phyloP scores from a whole-genome alignment of 2,888 invertebrate genomes.

The Lasioglossum vierecki region DNA sequence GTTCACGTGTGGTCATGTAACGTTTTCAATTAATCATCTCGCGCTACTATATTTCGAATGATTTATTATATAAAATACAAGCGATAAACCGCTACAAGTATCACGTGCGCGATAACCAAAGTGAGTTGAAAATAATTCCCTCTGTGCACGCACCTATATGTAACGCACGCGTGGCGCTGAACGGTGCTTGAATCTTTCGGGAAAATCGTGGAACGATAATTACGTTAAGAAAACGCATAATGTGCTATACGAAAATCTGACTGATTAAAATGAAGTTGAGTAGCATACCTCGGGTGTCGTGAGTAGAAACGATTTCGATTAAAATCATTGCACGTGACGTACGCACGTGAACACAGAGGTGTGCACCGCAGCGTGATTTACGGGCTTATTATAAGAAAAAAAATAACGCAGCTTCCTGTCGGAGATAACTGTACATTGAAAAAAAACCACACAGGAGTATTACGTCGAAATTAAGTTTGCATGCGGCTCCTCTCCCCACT shows the following conservation, averaged over 20 bases:
- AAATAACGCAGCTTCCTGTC: constrained; percentile 24
- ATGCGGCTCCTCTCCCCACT: neutral
- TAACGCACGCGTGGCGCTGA: neutral
- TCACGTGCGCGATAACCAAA: neutral
- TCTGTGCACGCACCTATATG: neutral
- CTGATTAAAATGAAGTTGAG: neutral
- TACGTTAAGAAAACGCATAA: constrained; percentile 7
- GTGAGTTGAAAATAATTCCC: neutral
- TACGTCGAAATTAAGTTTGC: constrained; percentile 17
- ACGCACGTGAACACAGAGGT: constrained; percentile 6
- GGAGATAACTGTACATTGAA: constrained; percentile 48
- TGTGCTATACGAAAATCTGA: neutral
- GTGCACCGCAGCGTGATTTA: constrained; percentile 42
- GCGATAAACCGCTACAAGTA: neutral
- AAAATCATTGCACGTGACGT: constrained; percentile 31
- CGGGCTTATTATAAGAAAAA: constrained; percentile 18
- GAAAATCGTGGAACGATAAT: neutral
- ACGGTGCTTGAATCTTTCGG: neutral
- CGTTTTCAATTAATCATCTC: constrained; percentile 14
- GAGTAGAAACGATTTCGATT: constrained; percentile 46
- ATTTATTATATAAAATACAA: neutral
- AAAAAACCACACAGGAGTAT: neutral
- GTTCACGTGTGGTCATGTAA: neutral
- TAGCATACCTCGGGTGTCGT: constrained; percentile 1
- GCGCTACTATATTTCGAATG: neutral